phyloP scores from a whole-genome alignment of 2,797 vertebrate genomes.

The Peromyscus melanophrys region DNA sequence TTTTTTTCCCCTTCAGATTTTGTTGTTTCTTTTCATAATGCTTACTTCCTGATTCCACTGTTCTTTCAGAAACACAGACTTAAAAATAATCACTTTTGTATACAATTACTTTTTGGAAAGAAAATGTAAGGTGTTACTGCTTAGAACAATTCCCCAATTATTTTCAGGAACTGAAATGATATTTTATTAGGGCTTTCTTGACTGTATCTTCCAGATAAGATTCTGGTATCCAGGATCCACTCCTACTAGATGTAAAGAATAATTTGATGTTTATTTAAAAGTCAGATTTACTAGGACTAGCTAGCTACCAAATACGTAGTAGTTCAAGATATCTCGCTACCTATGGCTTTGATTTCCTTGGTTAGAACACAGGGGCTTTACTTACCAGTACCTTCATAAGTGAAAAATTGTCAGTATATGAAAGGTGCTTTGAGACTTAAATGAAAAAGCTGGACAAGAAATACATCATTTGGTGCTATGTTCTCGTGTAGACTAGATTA shows the following conservation, averaged over 20 bases:
- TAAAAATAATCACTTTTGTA: conserved; percentile 71
- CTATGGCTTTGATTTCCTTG: conserved; percentile 67
- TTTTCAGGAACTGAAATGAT: conserved; percentile 66
- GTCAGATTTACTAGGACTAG: conserved; percentile 69
- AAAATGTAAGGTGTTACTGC: conserved; percentile 69
- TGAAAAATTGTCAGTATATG: conserved; percentile 72
- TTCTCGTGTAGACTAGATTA: conserved; percentile 81
- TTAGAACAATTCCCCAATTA: conserved; percentile 73
- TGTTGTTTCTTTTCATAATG: conserved; percentile 48
- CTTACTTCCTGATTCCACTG: conserved; percentile 67
- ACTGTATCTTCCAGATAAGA: conserved; percentile 76
- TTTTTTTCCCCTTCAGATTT: conserved; percentile 1
- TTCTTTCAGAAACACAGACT: conserved; percentile 70
- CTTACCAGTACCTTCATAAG: conserved; percentile 82
- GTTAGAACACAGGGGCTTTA: conserved; percentile 77
- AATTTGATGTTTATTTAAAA: conserved; percentile 73
- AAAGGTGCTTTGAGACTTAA: conserved; percentile 79
- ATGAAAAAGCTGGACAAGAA: conserved; percentile 74
- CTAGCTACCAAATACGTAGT: conserved; percentile 59
- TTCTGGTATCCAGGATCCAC: conserved; percentile 71
- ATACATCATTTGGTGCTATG: conserved; percentile 79
- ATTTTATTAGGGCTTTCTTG: conserved; percentile 79
- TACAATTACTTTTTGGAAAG: conserved; percentile 68
- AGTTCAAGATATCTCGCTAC: conserved; percentile 68
- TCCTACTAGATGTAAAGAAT: conserved; percentile 66